Base-by-base conservation (phyloP, 2,113 vertebrate species). In the Microcebus tavaratra region DNA sequence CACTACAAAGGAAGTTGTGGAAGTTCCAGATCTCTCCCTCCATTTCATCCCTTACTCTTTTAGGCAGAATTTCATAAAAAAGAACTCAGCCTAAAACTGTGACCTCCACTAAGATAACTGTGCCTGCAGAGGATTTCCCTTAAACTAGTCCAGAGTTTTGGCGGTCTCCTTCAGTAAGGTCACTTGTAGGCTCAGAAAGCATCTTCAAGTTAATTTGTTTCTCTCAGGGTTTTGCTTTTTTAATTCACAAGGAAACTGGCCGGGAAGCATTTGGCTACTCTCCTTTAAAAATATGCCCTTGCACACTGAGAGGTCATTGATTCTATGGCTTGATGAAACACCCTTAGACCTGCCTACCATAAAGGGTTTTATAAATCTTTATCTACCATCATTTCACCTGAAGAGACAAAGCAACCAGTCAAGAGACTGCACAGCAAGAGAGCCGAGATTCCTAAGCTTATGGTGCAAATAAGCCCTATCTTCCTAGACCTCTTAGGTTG, bases 221-320 rank as follows among this genome's bases (percentile, higher is more conserved):
- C 63, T 79, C 50, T 92, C 11, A 4, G 34, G 39, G 2, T 94
- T 42, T 67, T 80, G 36, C 42, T 65, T 50, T 21, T 83, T 88
- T 18, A 48, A 85, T 85, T 90, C 18, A 18, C 8, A 31, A 42
- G 79, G 70, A 36, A 88, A 31, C 29, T 72, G 57, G 75, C 55
- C 75, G 73, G 61, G 21, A 76, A 95, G 59, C 23, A 65, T 88
- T 93, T 84, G 70, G 39, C 18, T 75, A 29, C 67, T 73, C 0
- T 63, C 27, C 59, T 88, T 96, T 93, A 72, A 94, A 97, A 85
- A 39, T 31, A 70, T 4, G 42, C 9, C 12, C 79, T 91, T 85
- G 36, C 72, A 48, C 50, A 42, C 31, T 55, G 76, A 84, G 39
- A 67, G 36, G 36, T 29, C 25, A 7, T 80, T 84, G 1, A 1